Evolutionary conservation across 2,888 invertebrate species (phyloP).

Genomic region (Parnassius apollo): DNA sequence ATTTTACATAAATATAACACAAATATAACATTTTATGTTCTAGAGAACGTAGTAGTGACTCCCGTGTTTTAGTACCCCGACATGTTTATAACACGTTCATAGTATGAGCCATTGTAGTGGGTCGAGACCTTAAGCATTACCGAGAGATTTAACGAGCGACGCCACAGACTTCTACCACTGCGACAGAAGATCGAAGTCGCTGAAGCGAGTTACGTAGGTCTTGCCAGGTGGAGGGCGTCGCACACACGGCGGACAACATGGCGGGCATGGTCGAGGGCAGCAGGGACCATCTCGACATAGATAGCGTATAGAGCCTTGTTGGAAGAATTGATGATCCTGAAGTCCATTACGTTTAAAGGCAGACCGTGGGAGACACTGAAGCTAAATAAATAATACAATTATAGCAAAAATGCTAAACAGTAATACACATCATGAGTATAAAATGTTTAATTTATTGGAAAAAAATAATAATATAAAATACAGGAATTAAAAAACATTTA

Average conservation of each 20-base stretch:
- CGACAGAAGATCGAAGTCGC: slow-evolving; percentile 71
- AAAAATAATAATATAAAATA: no score
- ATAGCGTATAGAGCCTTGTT: slow-evolving; percentile 75
- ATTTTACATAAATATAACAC: no score
- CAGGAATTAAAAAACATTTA: no score
- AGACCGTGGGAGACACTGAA: slow-evolving; percentile 75
- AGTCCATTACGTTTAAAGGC: slow-evolving; percentile 78
- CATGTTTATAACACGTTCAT: no score
- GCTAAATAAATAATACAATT: slow-evolving; percentile 43
- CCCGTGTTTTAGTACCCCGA: no score
- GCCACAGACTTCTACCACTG: slow-evolving; percentile 59
- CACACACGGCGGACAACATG: slow-evolving; percentile 72
- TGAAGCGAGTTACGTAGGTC: slow-evolving; percentile 75
- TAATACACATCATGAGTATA: no score
- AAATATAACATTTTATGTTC: no score
- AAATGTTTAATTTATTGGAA: no score
- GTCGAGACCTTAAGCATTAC: slow-evolving; percentile 44
- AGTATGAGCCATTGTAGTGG: no score
- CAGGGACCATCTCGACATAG: slow-evolving; percentile 63
- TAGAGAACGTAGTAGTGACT: no score
- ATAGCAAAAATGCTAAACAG: no score
- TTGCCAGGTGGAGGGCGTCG: slow-evolving; percentile 72
- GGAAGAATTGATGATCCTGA: slow-evolving; percentile 76
- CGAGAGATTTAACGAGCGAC: slow-evolving; percentile 41
- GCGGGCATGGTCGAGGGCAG: slow-evolving; percentile 62